Base-by-base conservation (phyloP, 2,113 vertebrate genomes). In the Upupa epops region DNA sequence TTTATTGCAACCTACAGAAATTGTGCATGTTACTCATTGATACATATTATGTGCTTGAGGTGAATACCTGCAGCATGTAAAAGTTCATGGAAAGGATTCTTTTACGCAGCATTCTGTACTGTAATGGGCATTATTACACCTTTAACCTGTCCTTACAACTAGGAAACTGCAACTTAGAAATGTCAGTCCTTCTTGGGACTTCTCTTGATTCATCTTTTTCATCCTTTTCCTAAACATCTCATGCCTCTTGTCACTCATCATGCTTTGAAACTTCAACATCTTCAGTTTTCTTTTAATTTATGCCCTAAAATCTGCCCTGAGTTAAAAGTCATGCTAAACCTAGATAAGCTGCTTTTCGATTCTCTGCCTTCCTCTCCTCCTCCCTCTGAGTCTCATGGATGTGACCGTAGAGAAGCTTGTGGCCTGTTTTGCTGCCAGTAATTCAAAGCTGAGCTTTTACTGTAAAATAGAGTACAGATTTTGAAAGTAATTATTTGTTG, bases 321-420 rank as follows among this genome's bases (percentile, higher is more conserved):
- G 75, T 48, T 77, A 77, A 79, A 93, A 95, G 74, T 83, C 66
- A 64, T n/a, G 36, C 45, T 92, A 89, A 95, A 84, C 31, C 76
- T 49, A 86, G 63, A 94, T 95, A 95, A 94, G 75, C 91, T 78
- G 88, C 93, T 94, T 95, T 92, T 45, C 52, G 31, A 0, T 45
- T 42, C 78, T 46, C 46, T 72, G 34, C n/a, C n/a, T 45, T 49
- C 55, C 51, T 51, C 26, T 63, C 32, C 37, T 54, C 75, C 64
- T 58, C 25, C 56, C 40, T 55, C 63, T 72, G 69, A 59, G 76
- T 9, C 34, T 76, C 9, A 1, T 12, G 24, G 6, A 5, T 28
- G 19, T 15, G 19, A 26, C 36, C 32, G 21, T 10, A 1, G 5
- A 74, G 56, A 72, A 82, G 54, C 63, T 13, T 36, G 48, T 25